Base-by-base conservation (phyloP, 2,888 invertebrate genomes). In the Argyresthia albistria region DNA sequence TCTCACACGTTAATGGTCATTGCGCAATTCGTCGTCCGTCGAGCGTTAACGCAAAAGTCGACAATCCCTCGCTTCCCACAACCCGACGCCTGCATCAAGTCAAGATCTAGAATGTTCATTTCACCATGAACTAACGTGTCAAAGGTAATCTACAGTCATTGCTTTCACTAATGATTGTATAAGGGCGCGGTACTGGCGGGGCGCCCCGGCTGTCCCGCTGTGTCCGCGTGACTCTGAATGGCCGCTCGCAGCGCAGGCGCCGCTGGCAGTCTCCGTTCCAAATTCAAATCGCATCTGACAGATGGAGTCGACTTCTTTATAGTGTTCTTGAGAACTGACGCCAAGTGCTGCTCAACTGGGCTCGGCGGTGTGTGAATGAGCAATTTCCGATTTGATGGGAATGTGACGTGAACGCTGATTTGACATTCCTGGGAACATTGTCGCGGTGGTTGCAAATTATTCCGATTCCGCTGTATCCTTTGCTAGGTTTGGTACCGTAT, bases 301-400 rank as follows among this genome's bases (percentile, higher is more conserved):
- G 71, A 73, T 71, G 74, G 65, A 59, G 71, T 68, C 67, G 73
- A 73, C 71, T 71, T 70, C 68, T 73, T 69, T 65, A 63, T 63
- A 56, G 57, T 54, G 65, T 65, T 73, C 74, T 73, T 68, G 72
- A 74, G 73, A 73, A 73, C 54, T 48, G 45, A 12, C 35, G 45
- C 43, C 11, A 65, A 69, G 67, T 71, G 70, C 59, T 65, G 67
- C 67, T 63, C 67, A 65, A 70, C 62, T 67, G 70, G 68, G 67
- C 56, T 59, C 72, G 70, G 49, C 69, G 60, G 68, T 68, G 79
- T 80, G 79, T 84, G 83, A 84, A 83, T 76, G 80, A 75, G 75
- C 84, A 83, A 83, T 84, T 82, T 64, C 64, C 60, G 57, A 62
- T 64, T 61, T 69, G 76, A 75, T 83, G 82, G 79, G 82, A 83